phyloP scores from a whole-genome alignment of 2,888 invertebrate species.

The Meliscaeva auricollis region DNA sequence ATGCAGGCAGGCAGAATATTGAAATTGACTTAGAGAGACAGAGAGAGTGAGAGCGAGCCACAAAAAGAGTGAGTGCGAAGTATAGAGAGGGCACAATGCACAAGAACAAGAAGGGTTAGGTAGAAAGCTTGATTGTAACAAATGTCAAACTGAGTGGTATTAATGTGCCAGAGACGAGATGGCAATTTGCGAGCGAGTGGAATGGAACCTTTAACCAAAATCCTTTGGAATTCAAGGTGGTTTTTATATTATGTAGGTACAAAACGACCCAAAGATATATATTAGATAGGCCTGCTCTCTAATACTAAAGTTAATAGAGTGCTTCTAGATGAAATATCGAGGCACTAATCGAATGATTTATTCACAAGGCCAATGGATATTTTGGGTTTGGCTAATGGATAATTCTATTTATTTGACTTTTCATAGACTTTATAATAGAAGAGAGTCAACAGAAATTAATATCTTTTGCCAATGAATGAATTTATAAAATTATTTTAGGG shows the following conservation, averaged over 20 bases:
- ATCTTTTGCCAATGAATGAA: slow-evolving; percentile 19
- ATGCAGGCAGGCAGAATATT: slow-evolving; percentile 47
- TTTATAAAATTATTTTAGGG: background rate
- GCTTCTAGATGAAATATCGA: slow-evolving; percentile 52
- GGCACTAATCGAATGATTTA: slow-evolving; percentile 60
- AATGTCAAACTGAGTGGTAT: slow-evolving; percentile 66
- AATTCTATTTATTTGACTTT: slow-evolving; percentile 30
- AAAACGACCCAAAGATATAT: background rate
- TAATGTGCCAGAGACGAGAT: slow-evolving; percentile 45
- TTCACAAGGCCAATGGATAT: slow-evolving; percentile 27
- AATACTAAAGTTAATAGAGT: slow-evolving; percentile 50
- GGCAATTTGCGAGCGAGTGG: slow-evolving; percentile 26
- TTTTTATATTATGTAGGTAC: background rate
- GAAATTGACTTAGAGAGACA: slow-evolving; percentile 33
- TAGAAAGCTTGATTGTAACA: slow-evolving; percentile 44
- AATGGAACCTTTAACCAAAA: slow-evolving; percentile 10
- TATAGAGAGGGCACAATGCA: no score
- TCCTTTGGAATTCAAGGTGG: slow-evolving; percentile 33
- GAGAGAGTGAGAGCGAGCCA: background rate
- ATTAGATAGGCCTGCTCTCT: slow-evolving; percentile 41
- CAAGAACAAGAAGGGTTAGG: background rate
- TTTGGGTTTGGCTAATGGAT: slow-evolving; percentile 32
- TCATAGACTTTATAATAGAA: background rate
- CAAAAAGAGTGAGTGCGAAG: no score
- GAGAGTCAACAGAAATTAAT: slow-evolving; percentile 27